A percentile compares a stretch with the other conserved stretches of the same genome.
phyloP scores from a whole-genome alignment of 2,113 vertebrate genomes.

The Tonatia bakeri region DNA sequence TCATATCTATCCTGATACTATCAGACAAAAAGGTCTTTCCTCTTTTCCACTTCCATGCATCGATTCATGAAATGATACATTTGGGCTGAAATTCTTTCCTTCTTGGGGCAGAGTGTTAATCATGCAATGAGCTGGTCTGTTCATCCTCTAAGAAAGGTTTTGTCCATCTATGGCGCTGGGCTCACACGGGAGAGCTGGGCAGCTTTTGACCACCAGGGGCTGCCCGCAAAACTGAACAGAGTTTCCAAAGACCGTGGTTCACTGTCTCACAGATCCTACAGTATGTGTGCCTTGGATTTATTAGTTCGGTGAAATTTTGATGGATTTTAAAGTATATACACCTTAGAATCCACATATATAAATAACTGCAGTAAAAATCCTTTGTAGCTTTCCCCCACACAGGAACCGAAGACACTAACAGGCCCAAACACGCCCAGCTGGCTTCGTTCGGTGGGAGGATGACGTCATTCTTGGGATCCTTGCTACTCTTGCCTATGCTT shows the following conservation, averaged over 20 bases:
- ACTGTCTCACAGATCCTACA: conserved; percentile 43
- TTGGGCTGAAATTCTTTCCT: background rate
- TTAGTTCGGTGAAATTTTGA: conserved; percentile 68
- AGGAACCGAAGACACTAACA: conserved; percentile 32
- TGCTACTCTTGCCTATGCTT: background rate
- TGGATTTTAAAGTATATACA: conserved; percentile 46
- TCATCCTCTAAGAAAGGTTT: conserved; percentile 19
- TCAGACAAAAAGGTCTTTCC: background rate
- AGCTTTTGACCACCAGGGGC: conserved; percentile 8
- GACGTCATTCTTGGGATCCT: conserved; percentile 41
- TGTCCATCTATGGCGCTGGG: background rate
- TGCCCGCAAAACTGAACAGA: background rate
- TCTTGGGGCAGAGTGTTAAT: conserved; percentile 9
- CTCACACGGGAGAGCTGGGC: background rate
- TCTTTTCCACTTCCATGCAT: background rate
- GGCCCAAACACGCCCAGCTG: background rate
- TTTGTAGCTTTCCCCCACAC: conserved; percentile 38
- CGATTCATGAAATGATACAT: background rate
- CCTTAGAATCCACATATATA: background rate
- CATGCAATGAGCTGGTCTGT: background rate
- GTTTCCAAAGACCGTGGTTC: conserved; percentile 50
- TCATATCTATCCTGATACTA: background rate
- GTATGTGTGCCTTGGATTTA: conserved; percentile 54
- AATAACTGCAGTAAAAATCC: conserved; percentile 38
- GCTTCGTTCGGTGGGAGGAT: conserved; percentile 18